phyloP scores from a whole-genome alignment of 2,113 vertebrate genomes.

The Tetraodon nigroviridis region DNA sequence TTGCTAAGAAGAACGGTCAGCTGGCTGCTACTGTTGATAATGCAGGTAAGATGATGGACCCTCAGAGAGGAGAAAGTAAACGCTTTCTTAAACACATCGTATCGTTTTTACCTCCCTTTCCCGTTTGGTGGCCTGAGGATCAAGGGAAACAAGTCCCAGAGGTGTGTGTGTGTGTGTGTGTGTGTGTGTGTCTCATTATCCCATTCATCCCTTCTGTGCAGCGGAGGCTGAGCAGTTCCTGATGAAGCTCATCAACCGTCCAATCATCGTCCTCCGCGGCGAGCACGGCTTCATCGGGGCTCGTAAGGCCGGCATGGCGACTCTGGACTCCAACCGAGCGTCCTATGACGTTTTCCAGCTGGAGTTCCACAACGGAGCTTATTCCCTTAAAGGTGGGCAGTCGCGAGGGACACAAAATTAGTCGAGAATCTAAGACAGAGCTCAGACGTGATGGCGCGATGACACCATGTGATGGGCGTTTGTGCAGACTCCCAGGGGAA shows the following conservation, averaged over 20 bases:
- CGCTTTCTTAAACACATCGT: not conserved
- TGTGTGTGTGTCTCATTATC: not conserved
- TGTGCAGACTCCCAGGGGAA: slow-evolving; percentile 85
- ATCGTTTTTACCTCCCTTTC: not conserved
- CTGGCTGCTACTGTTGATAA: slow-evolving; percentile 86
- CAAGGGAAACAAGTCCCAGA: not conserved
- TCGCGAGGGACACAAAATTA: not conserved
- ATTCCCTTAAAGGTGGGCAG: slow-evolving; percentile 84
- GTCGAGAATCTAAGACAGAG: no score
- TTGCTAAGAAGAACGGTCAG: slow-evolving; percentile 94
- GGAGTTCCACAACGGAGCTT: slow-evolving; percentile 86
- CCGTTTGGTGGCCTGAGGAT: not conserved
- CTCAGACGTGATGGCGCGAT: no score
- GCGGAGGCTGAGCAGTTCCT: slow-evolving; percentile 88
- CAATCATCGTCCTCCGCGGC: slow-evolving; percentile 90
- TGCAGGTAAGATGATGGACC: slow-evolving; percentile 72
- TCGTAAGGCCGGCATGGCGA: slow-evolving; percentile 86
- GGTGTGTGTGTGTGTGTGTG: not conserved
- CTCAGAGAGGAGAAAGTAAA: not conserved
- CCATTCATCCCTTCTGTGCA: slow-evolving; percentile 41
- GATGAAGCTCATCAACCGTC: slow-evolving; percentile 96
- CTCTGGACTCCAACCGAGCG: slow-evolving; percentile 90
- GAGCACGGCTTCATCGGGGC: slow-evolving; percentile 96
- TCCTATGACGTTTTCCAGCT: slow-evolving; percentile 93
- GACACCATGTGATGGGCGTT: not conserved